Evolutionary conservation across 2,888 invertebrate species (phyloP).

Genomic region (Acanthoscelides obtectus): DNA sequence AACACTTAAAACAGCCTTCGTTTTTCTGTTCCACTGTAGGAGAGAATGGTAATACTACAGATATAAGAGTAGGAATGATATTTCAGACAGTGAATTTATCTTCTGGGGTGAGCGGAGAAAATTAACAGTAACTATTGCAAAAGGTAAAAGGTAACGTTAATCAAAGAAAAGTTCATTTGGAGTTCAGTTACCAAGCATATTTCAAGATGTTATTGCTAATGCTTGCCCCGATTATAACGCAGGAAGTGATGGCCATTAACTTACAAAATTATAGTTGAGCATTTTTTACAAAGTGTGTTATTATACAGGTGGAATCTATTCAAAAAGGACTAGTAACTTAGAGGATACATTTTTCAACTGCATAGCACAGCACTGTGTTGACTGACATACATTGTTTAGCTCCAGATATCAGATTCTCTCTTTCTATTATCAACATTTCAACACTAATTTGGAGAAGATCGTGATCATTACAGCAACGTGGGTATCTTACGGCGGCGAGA

Average conservation of each 20-base stretch:
- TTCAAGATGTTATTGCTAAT: background rate
- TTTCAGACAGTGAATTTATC: background rate
- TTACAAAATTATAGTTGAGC: background rate
- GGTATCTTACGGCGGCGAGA: no score
- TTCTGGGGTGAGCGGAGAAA: background rate
- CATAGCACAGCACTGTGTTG: no score
- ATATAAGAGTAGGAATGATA: background rate
- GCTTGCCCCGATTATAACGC: background rate
- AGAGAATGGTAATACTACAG: background rate
- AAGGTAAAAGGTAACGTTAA: background rate
- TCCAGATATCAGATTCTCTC: no score
- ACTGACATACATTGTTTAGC: no score
- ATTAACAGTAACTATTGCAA: background rate
- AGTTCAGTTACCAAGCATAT: background rate
- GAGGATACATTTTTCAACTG: no score
- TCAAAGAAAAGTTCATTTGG: background rate
- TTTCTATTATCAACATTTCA: no score
- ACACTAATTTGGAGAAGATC: no score
- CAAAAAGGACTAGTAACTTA: no score
- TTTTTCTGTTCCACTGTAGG: background rate
- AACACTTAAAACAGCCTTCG: background rate
- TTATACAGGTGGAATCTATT: no score
- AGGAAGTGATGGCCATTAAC: background rate
- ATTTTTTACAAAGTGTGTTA: background rate
- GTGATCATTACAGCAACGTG: no score